Conservation (phyloP, 2,888 invertebrate species). For the Xestia c-nigrum region DNA sequence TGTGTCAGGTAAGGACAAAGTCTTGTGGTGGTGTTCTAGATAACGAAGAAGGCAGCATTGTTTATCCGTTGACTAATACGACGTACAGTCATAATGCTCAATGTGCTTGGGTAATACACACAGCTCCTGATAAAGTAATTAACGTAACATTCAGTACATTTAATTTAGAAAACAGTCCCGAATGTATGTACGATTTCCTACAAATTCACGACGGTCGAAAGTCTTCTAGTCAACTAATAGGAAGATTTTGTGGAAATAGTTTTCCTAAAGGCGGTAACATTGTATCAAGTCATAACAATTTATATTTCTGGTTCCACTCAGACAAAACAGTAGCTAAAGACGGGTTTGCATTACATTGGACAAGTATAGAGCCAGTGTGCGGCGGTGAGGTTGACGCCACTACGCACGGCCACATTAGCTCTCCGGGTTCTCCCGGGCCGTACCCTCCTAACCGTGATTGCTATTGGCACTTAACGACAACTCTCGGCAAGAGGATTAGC, state of each 20-base stretch:
- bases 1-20: conserved; percentile 91
- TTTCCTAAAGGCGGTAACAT: conserved; percentile 93
- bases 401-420: conserved; percentile 94
- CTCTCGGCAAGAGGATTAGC: conserved; percentile 93
- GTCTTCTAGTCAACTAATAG: conserved; percentile 93
- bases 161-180: conserved; percentile 92
- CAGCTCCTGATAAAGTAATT: conserved; percentile 92
- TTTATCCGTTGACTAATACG: conserved; percentile 90
- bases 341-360: conserved; percentile 96
- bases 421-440: conserved; percentile 96
- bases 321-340: conserved; percentile 91
- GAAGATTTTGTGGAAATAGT: conserved; percentile 94
- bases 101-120: conserved; percentile 95
- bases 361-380: conserved; percentile 93
- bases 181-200: conserved; percentile 93
- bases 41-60: conserved; percentile 91
- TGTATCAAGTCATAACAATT: conserved; percentile 93
- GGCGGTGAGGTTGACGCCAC: conserved; percentile 92
- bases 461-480: conserved; percentile 93
- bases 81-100: conserved; percentile 92
- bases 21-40: conserved; percentile 85
- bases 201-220: conserved; percentile 96
- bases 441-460: conserved; percentile 97
- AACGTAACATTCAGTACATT: conserved; percentile 95
- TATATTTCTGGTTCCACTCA: conserved; percentile 96